Conservation (phyloP, 2,797 vertebrate species). For the Dallia pectoralis region DNA sequence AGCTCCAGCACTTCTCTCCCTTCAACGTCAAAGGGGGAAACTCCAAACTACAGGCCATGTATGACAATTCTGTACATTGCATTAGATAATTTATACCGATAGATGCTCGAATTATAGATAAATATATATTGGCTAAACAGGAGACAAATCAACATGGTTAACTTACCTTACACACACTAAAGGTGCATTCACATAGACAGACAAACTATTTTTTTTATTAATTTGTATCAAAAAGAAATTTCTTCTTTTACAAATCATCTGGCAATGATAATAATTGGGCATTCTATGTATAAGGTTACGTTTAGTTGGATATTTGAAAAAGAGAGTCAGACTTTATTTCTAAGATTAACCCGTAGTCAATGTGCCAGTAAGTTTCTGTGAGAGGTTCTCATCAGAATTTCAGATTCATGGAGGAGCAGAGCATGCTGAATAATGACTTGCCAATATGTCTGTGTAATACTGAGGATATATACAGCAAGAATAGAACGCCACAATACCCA, state of each 20-base stretch:
- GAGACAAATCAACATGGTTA: not conserved
- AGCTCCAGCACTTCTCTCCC: slow-evolving; percentile 76
- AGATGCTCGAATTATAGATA: not conserved
- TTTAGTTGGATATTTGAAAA: not conserved
- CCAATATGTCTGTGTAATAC: not conserved
- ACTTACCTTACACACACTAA: not conserved
- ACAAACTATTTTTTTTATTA: not conserved
- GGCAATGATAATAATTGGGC: not conserved
- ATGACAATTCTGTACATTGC: slow-evolving; percentile 38
- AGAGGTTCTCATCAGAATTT: not conserved
- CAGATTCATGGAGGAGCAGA: not conserved
- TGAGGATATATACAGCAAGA: no score
- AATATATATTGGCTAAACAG: not conserved
- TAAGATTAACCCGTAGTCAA: not conserved
- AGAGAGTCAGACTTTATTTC: not conserved
- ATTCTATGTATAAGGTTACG: not conserved
- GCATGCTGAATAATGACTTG: not conserved
- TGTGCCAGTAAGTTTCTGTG: not conserved
- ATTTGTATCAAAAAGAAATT: not conserved
- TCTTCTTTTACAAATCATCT: not conserved
- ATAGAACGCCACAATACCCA: no score
- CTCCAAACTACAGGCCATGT: slow-evolving; percentile 71
- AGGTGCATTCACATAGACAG: not conserved
- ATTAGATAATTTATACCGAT: not conserved
- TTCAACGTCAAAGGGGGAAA: slow-evolving; percentile 78